Evolutionary conservation across 2,888 invertebrate species (phyloP), one percentile per base, ranked within the genome.

Genomic region (Apantesis nais): DNA sequence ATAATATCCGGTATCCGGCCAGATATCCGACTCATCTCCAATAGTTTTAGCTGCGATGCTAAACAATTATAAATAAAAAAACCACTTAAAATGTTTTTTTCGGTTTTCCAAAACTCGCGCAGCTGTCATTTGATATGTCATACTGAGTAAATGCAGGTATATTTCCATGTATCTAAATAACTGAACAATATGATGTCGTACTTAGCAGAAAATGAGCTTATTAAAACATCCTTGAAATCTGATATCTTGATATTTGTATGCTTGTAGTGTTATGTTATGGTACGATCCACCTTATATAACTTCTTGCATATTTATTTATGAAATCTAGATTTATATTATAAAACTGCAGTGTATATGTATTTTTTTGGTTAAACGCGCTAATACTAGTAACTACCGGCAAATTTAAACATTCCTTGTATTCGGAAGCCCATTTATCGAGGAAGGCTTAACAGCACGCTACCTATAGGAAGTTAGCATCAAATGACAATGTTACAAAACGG

Each of bases 61-160:
- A 25, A 62, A 37, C 25, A 9, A 62, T 25, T 62, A 39, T 25
- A 39, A 9, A 63, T 41, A 63, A 11, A 41, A n/a, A 29, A 55
- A 55, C 25, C 12, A 25, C 12, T 25, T 5, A 14, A 25, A 12
- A 55, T 9, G n/a, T 55, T 11, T n/a, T n/a, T n/a, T n/a, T n/a
- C n/a, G n/a, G n/a, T n/a, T n/a, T n/a, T n/a, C n/a, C n/a, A n/a
- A 25, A 55, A 3, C 55, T 3, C n/a, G 2, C 9, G 19, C 11
- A 41, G 62, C 41, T 63, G 62, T 63, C 29, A 41, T 41, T 63
- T 63, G 62, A 63, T 41, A 11, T 11, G 39, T n/a, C 25, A 29
- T 25, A 55, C 55, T 19, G 25, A 5, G 58, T 55, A 58, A 25
- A 58, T 58, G 58, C 58, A 58, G n/a, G n/a, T 44, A 14, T 16